Conservation (phyloP, 2,797 vertebrate species). For the Lepus townsendii region DNA sequence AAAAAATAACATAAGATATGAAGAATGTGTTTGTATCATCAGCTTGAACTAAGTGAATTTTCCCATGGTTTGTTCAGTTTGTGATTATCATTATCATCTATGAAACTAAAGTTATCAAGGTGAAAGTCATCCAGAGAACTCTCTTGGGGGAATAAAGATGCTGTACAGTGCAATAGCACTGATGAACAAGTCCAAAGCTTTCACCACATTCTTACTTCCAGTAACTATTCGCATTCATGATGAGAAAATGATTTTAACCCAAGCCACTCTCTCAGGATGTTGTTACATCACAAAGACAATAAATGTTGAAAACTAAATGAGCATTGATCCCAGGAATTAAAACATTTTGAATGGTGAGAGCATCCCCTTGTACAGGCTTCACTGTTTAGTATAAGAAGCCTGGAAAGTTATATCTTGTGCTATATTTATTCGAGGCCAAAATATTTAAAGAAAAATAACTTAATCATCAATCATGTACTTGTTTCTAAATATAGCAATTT, state of each 20-base stretch:
- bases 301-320: background rate
- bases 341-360: background rate
- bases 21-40: conserved; percentile 47
- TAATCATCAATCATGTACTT: background rate
- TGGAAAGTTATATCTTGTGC: background rate
- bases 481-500: conserved; percentile 58
- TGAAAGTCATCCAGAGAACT: background rate
- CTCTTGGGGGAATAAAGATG: background rate
- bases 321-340: conserved; percentile 6
- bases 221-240: conserved; percentile 3
- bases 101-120: background rate
- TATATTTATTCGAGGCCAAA: conserved; percentile 1
- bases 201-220: background rate
- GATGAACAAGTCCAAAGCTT: background rate
- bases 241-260: background rate
- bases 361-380: background rate
- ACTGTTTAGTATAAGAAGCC: background rate
- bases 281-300: conserved; percentile 49
- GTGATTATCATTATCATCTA: conserved; percentile 27
- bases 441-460: conserved; percentile 52
- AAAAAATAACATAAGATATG: background rate
- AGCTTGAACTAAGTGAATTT: conserved; percentile 45
- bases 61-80: conserved; percentile 37
- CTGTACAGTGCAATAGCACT: background rate
- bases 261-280: background rate